A percentile compares a stretch with the other conserved stretches of the same genome.
These are phyloP conservation scores for Aricia agestis DNA, from an alignment of 1,140 invertebrate genomes.

Conservation along the genomic window DNA sequence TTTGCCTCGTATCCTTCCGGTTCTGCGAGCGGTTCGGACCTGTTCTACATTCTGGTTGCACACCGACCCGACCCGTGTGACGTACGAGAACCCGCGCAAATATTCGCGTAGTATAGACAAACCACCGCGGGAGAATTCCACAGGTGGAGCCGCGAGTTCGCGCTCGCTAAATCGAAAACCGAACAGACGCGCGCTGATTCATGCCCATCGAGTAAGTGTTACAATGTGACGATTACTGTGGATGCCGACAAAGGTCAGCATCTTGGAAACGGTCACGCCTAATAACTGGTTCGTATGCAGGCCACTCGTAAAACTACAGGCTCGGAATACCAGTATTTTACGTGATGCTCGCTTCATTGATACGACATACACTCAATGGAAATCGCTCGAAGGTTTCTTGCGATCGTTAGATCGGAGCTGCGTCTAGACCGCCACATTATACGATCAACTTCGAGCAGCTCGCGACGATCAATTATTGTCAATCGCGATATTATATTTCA, in stretches of 20 bases:
- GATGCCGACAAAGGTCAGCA: conserved; percentile 72
- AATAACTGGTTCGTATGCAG: conserved; percentile 75
- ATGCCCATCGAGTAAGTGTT: conserved; percentile 42
- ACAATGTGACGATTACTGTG: conserved; percentile 45
- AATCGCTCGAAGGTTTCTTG: conserved; percentile 24
- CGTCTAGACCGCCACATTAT: neutral
- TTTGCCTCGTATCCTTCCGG: conserved; percentile 75
- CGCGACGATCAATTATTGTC: neutral
- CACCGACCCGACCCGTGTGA: conserved; percentile 56
- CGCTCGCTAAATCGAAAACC: neutral
- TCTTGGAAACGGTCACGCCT: conserved; percentile 74
- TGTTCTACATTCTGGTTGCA: conserved; percentile 71
- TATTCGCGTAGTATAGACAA: conserved; percentile 20
- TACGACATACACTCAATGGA: conserved; percentile 56
- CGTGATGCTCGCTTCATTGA: conserved; percentile 63
- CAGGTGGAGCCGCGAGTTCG: neutral
- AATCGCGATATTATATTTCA: neutral
- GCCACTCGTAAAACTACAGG: conserved; percentile 68
- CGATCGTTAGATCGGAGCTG: neutral
- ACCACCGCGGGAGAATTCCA: neutral
- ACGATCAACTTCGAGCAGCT: neutral
- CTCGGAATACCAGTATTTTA: conserved; percentile 68
- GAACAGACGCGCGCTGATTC: conserved; percentile 48
- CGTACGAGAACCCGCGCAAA: conserved; percentile 42
- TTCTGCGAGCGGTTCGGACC: conserved; percentile 70